These are phyloP conservation scores for Malacoctenus gilli DNA, from an alignment of 2,797 vertebrate genomes.

Conservation along the genomic window DNA sequence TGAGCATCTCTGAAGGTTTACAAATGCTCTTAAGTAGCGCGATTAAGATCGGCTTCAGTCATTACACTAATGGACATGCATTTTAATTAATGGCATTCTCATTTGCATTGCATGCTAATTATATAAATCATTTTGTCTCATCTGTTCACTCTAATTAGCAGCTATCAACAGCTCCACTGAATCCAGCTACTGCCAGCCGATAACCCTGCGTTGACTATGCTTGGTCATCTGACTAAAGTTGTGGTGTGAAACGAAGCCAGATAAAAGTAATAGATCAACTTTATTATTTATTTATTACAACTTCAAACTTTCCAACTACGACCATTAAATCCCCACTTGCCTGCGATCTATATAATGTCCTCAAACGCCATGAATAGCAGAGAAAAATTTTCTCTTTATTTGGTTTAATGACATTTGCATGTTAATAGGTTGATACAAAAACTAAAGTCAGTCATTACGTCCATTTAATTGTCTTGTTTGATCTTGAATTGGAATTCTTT, in stretches of 20 bases:
- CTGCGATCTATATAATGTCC: not conserved
- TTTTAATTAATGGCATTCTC: conserved; percentile 82
- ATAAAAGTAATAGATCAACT: not conserved
- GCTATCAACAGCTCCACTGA: conserved; percentile 57
- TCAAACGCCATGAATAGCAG: not conserved
- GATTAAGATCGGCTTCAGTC: conserved; percentile 74
- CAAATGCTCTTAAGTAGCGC: conserved; percentile 67
- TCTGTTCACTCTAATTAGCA: conserved; percentile 74
- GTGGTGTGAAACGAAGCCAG: not conserved
- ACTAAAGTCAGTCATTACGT: not conserved
- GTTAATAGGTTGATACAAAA: not conserved
- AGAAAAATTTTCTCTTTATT: not conserved
- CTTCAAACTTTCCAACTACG: not conserved
- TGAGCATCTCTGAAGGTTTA: conserved; percentile 58
- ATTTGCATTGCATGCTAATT: conserved; percentile 82
- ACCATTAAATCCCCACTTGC: not conserved
- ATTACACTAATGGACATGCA: conserved; percentile 80
- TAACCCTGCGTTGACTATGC: conserved; percentile 27
- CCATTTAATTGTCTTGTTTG: not conserved
- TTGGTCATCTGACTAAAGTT: conserved; percentile 16
- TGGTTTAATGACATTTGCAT: not conserved
- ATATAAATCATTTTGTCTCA: conserved; percentile 74
- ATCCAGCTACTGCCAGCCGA: conserved; percentile 53
- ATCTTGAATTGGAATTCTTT: not conserved
- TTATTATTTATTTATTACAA: not conserved